Conservation (phyloP, 2,888 invertebrate species). For the Idaea aversata region DNA sequence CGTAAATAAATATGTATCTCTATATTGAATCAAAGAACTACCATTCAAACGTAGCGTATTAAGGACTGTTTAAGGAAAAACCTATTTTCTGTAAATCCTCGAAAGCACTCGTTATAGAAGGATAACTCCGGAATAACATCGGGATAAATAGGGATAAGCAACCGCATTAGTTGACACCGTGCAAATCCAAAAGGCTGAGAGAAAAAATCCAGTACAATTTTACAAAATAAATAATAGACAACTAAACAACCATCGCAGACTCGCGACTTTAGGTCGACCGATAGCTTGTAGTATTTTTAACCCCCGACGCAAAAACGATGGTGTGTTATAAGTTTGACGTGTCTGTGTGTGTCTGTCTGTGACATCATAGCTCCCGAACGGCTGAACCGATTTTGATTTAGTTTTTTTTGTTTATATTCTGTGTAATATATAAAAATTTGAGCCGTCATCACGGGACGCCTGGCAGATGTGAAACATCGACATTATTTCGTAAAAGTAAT, state of each 20-base stretch:
- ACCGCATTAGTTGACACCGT: not conserved
- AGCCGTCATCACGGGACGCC: no score
- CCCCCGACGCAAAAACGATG: no score
- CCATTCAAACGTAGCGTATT: not conserved
- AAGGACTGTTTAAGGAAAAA: not conserved
- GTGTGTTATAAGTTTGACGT: no score
- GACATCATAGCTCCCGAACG: no score
- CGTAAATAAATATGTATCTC: not conserved
- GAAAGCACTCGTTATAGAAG: not conserved
- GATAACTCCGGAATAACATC: not conserved
- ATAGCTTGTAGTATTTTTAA: not conserved
- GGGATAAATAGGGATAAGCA: slow-evolving; percentile 1
- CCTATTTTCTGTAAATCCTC: not conserved
- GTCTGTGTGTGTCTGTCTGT: no score
- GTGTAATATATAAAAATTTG: no score
- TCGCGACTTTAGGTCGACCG: not conserved
- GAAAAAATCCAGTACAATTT: slow-evolving; percentile 19
- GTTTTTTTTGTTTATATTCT: no score
- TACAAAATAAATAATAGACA: slow-evolving; percentile 21
- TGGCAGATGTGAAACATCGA: no score
- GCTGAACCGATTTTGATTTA: no score
- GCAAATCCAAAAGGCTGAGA: not conserved
- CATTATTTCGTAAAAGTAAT: no score
- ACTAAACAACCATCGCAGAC: not conserved
- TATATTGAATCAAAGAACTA: not conserved